Evolutionary conservation across 2,113 vertebrate species (phyloP).

Genomic region (Emydocephalus ijimae): DNA sequence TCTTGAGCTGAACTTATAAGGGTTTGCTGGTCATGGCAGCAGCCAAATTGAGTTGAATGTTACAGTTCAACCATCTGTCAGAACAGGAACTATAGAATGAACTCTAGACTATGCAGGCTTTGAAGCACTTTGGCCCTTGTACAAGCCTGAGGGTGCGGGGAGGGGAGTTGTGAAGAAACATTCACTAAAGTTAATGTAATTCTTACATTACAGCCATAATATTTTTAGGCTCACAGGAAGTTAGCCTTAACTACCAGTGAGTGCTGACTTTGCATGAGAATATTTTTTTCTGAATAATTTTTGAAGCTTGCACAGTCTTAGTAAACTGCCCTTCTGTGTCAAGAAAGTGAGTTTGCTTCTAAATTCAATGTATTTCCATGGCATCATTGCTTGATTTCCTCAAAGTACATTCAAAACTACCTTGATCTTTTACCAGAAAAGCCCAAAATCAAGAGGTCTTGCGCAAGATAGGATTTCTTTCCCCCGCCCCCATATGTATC

Average conservation of each 20-base stretch:
- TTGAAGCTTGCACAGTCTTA: not conserved
- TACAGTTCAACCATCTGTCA: not conserved
- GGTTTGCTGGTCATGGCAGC: not conserved
- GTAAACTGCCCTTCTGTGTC: not conserved
- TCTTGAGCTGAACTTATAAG: not conserved
- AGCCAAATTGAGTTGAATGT: not conserved
- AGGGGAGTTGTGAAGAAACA: not conserved
- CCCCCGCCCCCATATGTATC: slow-evolving; percentile 53
- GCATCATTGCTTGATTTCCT: not conserved
- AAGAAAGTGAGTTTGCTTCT: not conserved
- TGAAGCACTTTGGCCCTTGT: not conserved
- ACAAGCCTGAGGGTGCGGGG: not conserved
- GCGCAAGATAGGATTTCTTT: slow-evolving; percentile 76
- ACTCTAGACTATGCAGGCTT: not conserved
- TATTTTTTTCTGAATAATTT: not conserved
- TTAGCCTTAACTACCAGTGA: not conserved
- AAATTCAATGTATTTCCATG: not conserved
- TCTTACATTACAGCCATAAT: not conserved
- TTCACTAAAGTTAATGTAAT: not conserved
- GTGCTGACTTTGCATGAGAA: not conserved
- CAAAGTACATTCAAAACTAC: not conserved
- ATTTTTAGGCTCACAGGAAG: not conserved
- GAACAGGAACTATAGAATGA: not conserved
- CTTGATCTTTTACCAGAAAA: slow-evolving; percentile 68
- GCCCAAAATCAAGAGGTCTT: slow-evolving; percentile 70